A percentile compares a stretch with the other conserved stretches of the same genome.
These are phyloP conservation scores for Microtus oregoni DNA, from an alignment of 2,113 vertebrate species.

Conservation along the genomic window DNA sequence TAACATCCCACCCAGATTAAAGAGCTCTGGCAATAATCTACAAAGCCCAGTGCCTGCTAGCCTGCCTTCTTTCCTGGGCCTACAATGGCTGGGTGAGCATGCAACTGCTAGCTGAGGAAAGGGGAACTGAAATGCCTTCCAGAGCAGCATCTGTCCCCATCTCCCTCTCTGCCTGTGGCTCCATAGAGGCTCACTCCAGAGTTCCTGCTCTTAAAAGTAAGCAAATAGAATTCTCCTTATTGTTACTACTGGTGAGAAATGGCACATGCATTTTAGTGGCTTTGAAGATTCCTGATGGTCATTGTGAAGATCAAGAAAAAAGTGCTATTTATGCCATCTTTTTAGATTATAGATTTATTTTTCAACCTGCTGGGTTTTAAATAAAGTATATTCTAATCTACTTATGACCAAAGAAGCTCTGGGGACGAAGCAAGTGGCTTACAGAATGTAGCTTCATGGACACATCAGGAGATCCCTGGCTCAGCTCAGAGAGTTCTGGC, in stretches of 20 bases:
- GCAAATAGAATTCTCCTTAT: slow-evolving; percentile 1
- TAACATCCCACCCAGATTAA: slow-evolving; percentile 84
- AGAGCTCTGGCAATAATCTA: slow-evolving; percentile 82
- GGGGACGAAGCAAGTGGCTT: neutral
- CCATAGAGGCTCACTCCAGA: slow-evolving; percentile 13
- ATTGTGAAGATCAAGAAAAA: slow-evolving; percentile 19
- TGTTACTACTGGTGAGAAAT: slow-evolving; percentile 15
- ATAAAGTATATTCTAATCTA: neutral
- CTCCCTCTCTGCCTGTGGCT: slow-evolving; percentile 37
- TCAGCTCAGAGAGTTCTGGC: neutral
- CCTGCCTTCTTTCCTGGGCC: neutral
- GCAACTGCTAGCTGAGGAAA: neutral
- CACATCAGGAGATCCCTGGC: neutral
- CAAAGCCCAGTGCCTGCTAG: slow-evolving; percentile 66
- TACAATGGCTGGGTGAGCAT: slow-evolving; percentile 73
- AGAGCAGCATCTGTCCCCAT: neutral
- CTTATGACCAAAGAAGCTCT: neutral
- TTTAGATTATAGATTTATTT: neutral
- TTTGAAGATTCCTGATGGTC: neutral
- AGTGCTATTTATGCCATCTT: neutral
- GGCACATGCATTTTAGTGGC: neutral
- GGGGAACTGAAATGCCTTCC: slow-evolving; percentile 10
- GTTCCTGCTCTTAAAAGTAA: slow-evolving; percentile 47
- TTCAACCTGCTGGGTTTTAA: slow-evolving; percentile 22
- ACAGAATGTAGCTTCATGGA: neutral